phyloP scores from a whole-genome alignment of 2,888 invertebrate genomes.

The Machimus rusticus region DNA sequence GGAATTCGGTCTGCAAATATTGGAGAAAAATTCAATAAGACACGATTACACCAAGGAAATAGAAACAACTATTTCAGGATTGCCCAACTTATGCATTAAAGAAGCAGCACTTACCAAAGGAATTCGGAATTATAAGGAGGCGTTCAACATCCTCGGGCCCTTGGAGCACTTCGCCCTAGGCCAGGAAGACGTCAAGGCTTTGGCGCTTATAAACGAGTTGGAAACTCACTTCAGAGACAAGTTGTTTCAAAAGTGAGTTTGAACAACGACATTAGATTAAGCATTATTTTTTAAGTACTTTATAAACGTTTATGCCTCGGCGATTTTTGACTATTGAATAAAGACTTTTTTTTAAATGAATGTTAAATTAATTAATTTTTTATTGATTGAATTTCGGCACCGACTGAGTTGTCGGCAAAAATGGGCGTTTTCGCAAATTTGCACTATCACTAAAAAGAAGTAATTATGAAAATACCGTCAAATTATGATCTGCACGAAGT shows the following conservation, averaged over 20 bases:
- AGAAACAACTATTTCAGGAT: neutral
- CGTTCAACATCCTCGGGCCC: neutral
- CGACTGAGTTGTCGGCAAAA: too few species aligned
- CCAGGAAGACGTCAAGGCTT: neutral
- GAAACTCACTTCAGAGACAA: slow-evolving; percentile 33
- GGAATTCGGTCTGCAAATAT: neutral
- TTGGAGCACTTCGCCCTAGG: slow-evolving; percentile 11
- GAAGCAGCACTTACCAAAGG: slow-evolving; percentile 16
- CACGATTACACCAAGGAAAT: neutral
- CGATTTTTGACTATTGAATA: neutral
- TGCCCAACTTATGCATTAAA: neutral
- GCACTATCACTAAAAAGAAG: too few species aligned
- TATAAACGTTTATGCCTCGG: neutral
- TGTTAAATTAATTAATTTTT: neutral
- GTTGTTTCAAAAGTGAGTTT: neutral
- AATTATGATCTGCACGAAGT: too few species aligned
- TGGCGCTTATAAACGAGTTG: slow-evolving; percentile 31
- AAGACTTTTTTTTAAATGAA: neutral
- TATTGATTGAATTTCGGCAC: neutral
- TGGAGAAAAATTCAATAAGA: neutral
- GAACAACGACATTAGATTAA: neutral
- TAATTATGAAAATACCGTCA: too few species aligned
- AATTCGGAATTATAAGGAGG: neutral
- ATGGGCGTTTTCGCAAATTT: too few species aligned
- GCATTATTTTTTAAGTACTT: neutral